A percentile compares a stretch with the other conserved stretches of the same genome.
phyloP scores from a whole-genome alignment of 2,888 invertebrate species.

The Corythucha ciliata region DNA sequence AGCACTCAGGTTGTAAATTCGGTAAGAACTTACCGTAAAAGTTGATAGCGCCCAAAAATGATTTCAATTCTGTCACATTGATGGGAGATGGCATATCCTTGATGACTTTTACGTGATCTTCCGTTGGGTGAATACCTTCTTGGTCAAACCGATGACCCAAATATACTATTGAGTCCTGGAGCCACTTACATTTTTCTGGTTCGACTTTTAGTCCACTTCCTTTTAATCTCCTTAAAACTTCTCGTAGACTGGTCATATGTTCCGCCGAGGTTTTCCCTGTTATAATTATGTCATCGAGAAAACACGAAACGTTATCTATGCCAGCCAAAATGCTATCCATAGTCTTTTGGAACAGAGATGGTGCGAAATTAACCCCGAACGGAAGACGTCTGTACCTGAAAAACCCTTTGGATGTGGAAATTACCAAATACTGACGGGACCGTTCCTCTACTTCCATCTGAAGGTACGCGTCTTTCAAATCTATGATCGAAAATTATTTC shows the following conservation, averaged over 20 bases:
- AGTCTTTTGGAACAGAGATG: conserved; percentile 27
- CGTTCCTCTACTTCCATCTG: conserved; percentile 8
- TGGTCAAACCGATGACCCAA: conserved; percentile 10
- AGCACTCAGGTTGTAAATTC: no score
- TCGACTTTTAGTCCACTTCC: not conserved
- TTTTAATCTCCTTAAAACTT: not conserved
- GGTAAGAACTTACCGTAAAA: no score
- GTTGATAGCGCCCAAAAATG: no score
- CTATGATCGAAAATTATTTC: not conserved
- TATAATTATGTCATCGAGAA: conserved; percentile 38
- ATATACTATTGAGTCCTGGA: conserved; percentile 1
- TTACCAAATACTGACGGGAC: not conserved
- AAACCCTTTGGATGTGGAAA: not conserved
- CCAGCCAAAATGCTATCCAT: conserved; percentile 39
- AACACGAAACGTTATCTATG: conserved; percentile 35
- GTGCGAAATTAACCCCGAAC: conserved; percentile 32
- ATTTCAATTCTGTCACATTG: no score
- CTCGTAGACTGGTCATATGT: not conserved
- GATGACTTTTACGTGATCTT: not conserved
- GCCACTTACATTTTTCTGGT: conserved; percentile 9
- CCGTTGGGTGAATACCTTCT: not conserved
- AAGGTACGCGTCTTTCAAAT: conserved; percentile 3
- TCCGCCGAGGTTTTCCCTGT: conserved; percentile 4
- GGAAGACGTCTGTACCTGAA: not conserved
- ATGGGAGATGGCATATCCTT: no score